Evolutionary conservation across 2,113 vertebrate genomes (phyloP).

Genomic region (Hypocryptadius cinnamomeus): DNA sequence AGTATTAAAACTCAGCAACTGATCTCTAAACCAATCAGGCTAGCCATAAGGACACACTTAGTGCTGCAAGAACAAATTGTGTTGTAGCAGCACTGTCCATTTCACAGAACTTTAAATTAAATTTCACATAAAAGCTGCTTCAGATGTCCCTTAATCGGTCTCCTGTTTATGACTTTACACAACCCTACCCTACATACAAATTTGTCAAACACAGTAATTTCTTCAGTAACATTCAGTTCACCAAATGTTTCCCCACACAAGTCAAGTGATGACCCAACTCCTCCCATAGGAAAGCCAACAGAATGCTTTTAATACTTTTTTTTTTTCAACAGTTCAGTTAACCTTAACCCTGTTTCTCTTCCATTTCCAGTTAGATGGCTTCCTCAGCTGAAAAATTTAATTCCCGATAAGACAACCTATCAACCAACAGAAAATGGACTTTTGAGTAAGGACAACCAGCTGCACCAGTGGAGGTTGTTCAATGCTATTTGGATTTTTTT

Average conservation of each 20-base stretch:
- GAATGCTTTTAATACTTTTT: neutral
- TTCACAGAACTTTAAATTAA: conserved; percentile 23
- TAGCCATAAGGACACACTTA: neutral
- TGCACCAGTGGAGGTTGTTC: neutral
- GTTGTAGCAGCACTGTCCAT: neutral
- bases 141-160: neutral
- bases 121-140: conserved; percentile 13
- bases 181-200: neutral
- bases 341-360: neutral
- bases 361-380: neutral
- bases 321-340: neutral
- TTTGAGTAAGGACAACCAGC: neutral
- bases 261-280: neutral
- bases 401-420: conserved; percentile 47
- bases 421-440: conserved; percentile 27
- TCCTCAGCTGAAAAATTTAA: conserved; percentile 39
- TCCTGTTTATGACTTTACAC: neutral
- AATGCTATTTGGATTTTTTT: neutral
- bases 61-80: neutral
- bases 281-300: neutral
- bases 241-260: neutral
- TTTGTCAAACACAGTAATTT: neutral
- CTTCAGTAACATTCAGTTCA: neutral
- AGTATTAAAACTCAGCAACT: neutral
- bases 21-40: neutral